Percentiles rank a stretch among this genome's conserved stretches.
Evolutionary conservation across 1,140 invertebrate species (phyloP).

Genomic region (Hyles vespertilio): DNA sequence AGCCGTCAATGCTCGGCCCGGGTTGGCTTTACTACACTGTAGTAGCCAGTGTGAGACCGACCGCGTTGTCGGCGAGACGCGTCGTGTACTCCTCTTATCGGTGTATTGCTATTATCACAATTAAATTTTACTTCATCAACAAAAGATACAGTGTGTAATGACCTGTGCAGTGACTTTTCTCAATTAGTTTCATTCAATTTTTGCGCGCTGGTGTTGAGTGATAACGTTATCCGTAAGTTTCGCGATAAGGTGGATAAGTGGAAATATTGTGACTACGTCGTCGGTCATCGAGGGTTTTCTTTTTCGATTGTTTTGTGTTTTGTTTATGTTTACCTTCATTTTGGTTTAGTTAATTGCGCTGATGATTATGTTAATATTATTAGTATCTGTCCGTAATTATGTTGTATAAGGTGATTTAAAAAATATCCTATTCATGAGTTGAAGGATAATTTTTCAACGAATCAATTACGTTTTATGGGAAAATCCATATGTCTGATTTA

Average conservation of each 20-base stretch:
- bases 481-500: no score
- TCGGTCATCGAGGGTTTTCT: conserved; percentile 34
- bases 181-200: conserved; percentile 22
- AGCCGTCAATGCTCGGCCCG: conserved; percentile 43
- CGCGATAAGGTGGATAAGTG: conserved; percentile 60
- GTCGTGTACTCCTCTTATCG: conserved; percentile 18
- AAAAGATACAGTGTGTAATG: conserved; percentile 4
- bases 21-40: conserved; percentile 42
- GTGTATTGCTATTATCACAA: conserved; percentile 14
- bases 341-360: no score
- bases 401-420: no score
- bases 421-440: no score
- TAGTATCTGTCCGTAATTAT: no score
- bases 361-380: no score
- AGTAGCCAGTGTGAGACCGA: conserved; percentile 46
- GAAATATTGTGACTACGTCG: conserved; percentile 52
- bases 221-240: conserved; percentile 37
- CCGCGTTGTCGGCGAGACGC: conserved; percentile 38
- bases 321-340: no score
- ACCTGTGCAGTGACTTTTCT: conserved; percentile 10
- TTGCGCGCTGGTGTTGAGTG: conserved; percentile 23
- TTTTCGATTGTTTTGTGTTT: conserved; percentile 15
- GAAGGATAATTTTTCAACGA: no score
- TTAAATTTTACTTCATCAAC: conserved; percentile 14
- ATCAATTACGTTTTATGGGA: no score